Evolutionary conservation across 2,888 invertebrate species (phyloP).

Genomic region (Watsonalla binaria): DNA sequence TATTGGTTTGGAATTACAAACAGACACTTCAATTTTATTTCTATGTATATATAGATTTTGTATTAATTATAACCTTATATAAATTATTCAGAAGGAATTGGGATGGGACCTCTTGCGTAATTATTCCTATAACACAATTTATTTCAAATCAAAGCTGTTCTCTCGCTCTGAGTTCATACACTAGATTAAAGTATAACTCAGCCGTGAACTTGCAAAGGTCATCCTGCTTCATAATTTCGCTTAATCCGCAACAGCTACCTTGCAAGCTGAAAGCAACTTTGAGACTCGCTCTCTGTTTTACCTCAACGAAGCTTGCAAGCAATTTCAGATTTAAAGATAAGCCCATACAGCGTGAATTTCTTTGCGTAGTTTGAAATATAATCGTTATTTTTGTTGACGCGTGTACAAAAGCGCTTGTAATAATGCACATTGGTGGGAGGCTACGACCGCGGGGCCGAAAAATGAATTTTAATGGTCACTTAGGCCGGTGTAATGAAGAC

Average conservation of each 20-base stretch:
- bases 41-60: too few relatives aligned
- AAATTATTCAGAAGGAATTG: too few relatives aligned
- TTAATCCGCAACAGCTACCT: neutral
- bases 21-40: too few relatives aligned
- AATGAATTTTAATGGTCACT: conserved; percentile 73
- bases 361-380: neutral
- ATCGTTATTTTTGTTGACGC: neutral
- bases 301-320: neutral
- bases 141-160: neutral
- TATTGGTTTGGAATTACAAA: too few relatives aligned
- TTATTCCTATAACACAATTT: too few relatives aligned
- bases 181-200: neutral
- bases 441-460: conserved; percentile 41
- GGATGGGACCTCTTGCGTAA: too few relatives aligned
- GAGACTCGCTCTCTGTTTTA: neutral
- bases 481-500: conserved; percentile 58
- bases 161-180: neutral
- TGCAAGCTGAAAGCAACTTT: neutral
- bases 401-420: neutral
- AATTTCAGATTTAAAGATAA: neutral
- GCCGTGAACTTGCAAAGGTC: neutral
- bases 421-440: conserved; percentile 16
- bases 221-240: conserved; percentile 1
- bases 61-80: too few relatives aligned
- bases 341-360: neutral